A percentile compares a stretch with the other conserved stretches of the same genome.
Conservation (phyloP, 2,888 invertebrate genomes). For the Pollenia angustigena region DNA sequence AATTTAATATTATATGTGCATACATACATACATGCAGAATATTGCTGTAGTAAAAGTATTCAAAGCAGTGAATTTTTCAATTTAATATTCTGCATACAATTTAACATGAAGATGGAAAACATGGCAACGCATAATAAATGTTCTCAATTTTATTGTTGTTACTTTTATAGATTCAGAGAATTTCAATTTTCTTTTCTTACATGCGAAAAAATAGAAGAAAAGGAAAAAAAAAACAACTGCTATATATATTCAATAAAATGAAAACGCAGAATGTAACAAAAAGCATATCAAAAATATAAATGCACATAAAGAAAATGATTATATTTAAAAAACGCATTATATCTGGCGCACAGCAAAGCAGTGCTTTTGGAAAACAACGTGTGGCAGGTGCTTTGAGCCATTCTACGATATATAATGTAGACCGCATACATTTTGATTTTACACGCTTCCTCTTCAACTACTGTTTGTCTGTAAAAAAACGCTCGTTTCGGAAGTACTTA, state of each 20-base stretch:
- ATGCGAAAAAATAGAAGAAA: neutral
- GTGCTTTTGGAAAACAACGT: no score
- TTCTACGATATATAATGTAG: no score
- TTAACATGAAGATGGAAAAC: slow-evolving; percentile 59
- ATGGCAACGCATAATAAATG: slow-evolving; percentile 70
- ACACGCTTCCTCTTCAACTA: no score
- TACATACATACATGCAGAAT: neutral
- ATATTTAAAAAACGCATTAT: neutral
- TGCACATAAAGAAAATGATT: slow-evolving; percentile 33
- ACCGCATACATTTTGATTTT: no score
- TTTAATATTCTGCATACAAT: slow-evolving; percentile 21
- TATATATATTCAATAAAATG: slow-evolving; percentile 58
- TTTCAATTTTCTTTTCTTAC: slow-evolving; percentile 61
- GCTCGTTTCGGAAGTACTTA: no score
- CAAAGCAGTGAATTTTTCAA: slow-evolving; percentile 10
- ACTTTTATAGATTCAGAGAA: slow-evolving; percentile 62
- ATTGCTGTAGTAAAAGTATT: slow-evolving; percentile 11
- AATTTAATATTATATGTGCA: slow-evolving; percentile 27
- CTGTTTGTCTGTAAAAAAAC: no score
- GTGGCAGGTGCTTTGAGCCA: no score
- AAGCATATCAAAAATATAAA: neutral
- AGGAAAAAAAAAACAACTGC: slow-evolving; percentile 12
- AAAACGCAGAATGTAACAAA: slow-evolving; percentile 24
- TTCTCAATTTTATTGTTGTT: slow-evolving; percentile 51
- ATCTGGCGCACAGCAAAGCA: no score